phyloP scores from a whole-genome alignment of 2,113 vertebrate species.

The Cnemophilus loriae region DNA sequence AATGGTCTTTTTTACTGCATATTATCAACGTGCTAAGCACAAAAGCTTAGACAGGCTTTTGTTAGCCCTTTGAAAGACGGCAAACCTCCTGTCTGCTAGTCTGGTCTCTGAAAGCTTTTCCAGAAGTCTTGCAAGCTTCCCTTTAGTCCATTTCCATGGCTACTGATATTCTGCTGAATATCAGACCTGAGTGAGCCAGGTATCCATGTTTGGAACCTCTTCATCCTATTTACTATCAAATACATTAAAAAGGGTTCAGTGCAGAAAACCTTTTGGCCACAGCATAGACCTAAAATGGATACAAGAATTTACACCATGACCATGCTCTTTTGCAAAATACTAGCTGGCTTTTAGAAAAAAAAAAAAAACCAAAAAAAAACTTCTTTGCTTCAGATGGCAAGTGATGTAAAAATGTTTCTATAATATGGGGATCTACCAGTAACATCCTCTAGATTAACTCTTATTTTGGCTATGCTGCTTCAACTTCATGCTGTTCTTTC shows the following conservation, averaged over 20 bases:
- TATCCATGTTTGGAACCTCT: not conserved
- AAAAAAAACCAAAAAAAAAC: not conserved
- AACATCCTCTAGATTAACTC: not conserved
- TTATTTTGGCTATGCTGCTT: not conserved
- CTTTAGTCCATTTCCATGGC: not conserved
- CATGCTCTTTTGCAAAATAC: not conserved
- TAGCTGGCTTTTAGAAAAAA: not conserved
- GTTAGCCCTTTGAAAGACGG: not conserved
- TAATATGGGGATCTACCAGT: not conserved
- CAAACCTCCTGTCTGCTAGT: not conserved
- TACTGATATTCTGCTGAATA: not conserved
- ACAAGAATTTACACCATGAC: not conserved
- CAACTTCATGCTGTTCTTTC: not conserved
- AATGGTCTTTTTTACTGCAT: not conserved
- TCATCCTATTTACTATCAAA: not conserved
- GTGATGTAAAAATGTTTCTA: not conserved
- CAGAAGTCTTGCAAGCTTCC: not conserved
- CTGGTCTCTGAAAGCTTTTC: not conserved
- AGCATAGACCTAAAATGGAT: not conserved
- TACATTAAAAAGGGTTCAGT: accelerated
- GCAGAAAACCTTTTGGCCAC: not conserved
- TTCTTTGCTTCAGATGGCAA: not conserved
- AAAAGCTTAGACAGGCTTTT: not conserved
- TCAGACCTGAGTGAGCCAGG: not conserved
- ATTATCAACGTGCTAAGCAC: not conserved